Evolutionary conservation across 2,113 vertebrate species (phyloP).

Genomic region (Grammomys dolichurus): DNA sequence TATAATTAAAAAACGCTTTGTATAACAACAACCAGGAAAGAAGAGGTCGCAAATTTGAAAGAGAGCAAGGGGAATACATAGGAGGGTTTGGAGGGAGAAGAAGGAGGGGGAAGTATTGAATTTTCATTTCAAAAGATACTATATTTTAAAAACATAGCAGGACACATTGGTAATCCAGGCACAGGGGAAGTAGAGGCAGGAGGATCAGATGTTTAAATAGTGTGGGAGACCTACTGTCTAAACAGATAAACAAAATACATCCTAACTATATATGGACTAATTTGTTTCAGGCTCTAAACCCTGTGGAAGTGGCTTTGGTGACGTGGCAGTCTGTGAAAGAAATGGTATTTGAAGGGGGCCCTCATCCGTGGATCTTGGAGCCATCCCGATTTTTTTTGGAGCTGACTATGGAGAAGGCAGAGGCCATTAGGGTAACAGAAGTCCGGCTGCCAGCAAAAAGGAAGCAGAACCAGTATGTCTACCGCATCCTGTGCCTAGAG

Average conservation of each 20-base stretch:
- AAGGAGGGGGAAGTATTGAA: background rate
- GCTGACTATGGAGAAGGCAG: constrained; percentile 69
- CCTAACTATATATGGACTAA: background rate
- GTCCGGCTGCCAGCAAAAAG: constrained; percentile 76
- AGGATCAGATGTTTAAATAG: background rate
- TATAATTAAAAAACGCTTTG: background rate
- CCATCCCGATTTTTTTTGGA: constrained; percentile 85
- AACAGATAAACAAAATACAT: background rate
- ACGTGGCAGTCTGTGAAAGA: constrained; percentile 81
- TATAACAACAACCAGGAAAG: background rate
- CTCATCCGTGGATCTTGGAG: constrained; percentile 83
- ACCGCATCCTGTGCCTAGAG: constrained; percentile 73
- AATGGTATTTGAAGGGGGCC: constrained; percentile 84
- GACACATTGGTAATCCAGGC: background rate
- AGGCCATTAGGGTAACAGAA: constrained; percentile 70
- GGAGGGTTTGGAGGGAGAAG: background rate
- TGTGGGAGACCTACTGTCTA: background rate
- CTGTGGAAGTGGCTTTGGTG: constrained; percentile 81
- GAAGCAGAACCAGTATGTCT: constrained; percentile 82
- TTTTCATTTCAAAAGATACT: background rate
- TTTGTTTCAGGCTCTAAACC: constrained; percentile 79
- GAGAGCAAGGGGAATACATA: background rate
- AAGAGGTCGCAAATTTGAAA: background rate
- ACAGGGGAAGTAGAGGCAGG: background rate
- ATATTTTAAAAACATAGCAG: background rate